A percentile compares a stretch with the other conserved stretches of the same genome.
Evolutionary conservation across 1,140 invertebrate species (phyloP).

Genomic region (Halictus rubicundus): DNA sequence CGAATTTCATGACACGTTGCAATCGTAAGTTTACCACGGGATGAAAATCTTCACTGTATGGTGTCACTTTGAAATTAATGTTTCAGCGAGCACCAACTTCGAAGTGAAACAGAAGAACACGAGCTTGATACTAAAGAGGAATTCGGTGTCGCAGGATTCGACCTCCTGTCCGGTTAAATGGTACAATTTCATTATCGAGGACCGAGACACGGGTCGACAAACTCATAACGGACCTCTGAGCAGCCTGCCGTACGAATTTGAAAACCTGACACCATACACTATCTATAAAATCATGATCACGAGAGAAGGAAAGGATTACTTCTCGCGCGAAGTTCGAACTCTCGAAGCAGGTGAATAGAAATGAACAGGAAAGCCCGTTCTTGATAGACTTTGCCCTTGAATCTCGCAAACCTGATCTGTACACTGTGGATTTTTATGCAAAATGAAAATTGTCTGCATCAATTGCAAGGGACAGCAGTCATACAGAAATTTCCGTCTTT

Average conservation of each 20-base stretch:
- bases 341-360: conserved; percentile 46
- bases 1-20: conserved; percentile 38
- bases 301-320: background rate
- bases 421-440: no score
- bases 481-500: no score
- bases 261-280: conserved; percentile 11
- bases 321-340: conserved; percentile 26
- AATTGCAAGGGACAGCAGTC: no score
- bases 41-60: background rate
- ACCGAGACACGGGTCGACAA: background rate
- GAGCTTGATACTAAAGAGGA: conserved; percentile 15
- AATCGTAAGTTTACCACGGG: conserved; percentile 3
- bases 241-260: conserved; percentile 18
- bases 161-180: conserved; percentile 39
- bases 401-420: no score
- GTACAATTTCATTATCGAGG: conserved; percentile 26
- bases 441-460: no score
- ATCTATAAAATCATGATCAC: conserved; percentile 26
- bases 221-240: background rate
- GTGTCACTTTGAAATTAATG: background rate
- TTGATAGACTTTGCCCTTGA: no score
- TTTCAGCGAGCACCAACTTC: conserved; percentile 21
- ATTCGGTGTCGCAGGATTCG: background rate
- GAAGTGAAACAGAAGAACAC: conserved; percentile 10
- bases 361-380: no score